Conservation (phyloP, 2,113 vertebrate species). For the Apodemus speciosus region DNA sequence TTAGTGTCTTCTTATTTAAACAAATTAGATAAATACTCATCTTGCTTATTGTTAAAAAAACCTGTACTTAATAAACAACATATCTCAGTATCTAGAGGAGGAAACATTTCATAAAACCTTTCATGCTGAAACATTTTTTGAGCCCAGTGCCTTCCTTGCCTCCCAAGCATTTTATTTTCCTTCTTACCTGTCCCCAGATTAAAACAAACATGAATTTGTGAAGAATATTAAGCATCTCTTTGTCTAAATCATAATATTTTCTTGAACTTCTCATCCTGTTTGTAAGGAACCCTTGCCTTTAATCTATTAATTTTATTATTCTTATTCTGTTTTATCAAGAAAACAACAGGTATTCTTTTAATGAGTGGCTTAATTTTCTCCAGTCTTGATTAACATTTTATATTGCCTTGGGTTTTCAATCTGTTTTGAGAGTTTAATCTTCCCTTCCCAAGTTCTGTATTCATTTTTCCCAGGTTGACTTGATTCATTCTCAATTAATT, state of each 20-base stretch:
- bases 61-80: conserved; percentile 12
- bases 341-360: conserved; percentile 57
- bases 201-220: conserved; percentile 53
- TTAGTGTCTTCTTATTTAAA: conserved; percentile 9
- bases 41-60: neutral
- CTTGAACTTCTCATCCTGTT: conserved; percentile 10
- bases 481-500: conserved; percentile 80
- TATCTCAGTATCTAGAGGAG: neutral
- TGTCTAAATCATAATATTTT: conserved; percentile 42
- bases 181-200: conserved; percentile 30
- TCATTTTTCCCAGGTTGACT: conserved; percentile 72
- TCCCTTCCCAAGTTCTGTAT: conserved; percentile 41
- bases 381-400: conserved; percentile 72
- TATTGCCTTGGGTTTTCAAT: conserved; percentile 71
- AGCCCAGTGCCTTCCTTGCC: conserved; percentile 39
- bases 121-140: neutral
- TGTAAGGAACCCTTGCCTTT: conserved; percentile 34
- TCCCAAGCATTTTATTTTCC: conserved; percentile 22
- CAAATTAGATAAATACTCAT: neutral
- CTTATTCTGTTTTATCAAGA: conserved; percentile 68
- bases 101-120: conserved; percentile 5
- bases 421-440: conserved; percentile 64
- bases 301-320: conserved; percentile 57
- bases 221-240: conserved; percentile 15
- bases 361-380: conserved; percentile 75